phyloP scores from a whole-genome alignment of 2,888 invertebrate species.

The Volucella inflata region DNA sequence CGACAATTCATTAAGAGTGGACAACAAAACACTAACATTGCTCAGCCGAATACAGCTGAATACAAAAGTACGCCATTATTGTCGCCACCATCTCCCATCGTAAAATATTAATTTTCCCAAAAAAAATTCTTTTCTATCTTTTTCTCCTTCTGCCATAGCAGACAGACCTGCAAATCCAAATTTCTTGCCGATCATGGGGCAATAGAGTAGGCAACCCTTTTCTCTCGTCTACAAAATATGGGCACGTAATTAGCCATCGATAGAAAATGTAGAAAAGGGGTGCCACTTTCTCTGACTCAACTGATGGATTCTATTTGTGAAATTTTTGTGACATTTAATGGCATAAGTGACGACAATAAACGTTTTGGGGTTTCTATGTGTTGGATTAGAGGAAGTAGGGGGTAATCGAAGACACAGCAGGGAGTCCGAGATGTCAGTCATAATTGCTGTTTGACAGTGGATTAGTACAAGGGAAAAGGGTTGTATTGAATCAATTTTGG shows the following conservation, averaged over 20 bases:
- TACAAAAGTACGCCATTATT: constrained; percentile 68
- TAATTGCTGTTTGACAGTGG: constrained; percentile 40
- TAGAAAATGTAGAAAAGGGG: constrained; percentile 18
- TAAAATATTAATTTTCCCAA: constrained; percentile 52
- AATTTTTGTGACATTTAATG: constrained; percentile 42
- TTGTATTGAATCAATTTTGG: constrained; percentile 7
- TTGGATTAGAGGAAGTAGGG: not conserved
- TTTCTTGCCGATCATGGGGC: not conserved
- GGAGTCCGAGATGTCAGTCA: constrained; percentile 32
- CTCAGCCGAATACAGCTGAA: constrained; percentile 34
- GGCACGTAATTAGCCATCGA: constrained; percentile 51
- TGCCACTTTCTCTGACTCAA: constrained; percentile 15
- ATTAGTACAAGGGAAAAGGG: constrained; percentile 16
- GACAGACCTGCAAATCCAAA: constrained; percentile 43
- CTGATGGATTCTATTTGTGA: constrained; percentile 37
- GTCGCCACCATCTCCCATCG: constrained; percentile 28
- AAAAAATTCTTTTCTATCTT: constrained; percentile 51
- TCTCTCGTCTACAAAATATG: constrained; percentile 1
- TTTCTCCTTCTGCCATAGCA: too few relatives aligned
- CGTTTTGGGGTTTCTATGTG: constrained; percentile 18
- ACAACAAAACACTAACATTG: constrained; percentile 45
- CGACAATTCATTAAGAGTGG: constrained; percentile 55
- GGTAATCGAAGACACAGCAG: constrained; percentile 27
- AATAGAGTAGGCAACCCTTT: constrained; percentile 48
- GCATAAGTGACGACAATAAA: constrained; percentile 53